Percentiles rank a stretch among this genome's conserved stretches.
These are phyloP conservation scores for Hypotaenidia philippensis DNA, from an alignment of 2,797 vertebrate genomes.

Conservation along the genomic window DNA sequence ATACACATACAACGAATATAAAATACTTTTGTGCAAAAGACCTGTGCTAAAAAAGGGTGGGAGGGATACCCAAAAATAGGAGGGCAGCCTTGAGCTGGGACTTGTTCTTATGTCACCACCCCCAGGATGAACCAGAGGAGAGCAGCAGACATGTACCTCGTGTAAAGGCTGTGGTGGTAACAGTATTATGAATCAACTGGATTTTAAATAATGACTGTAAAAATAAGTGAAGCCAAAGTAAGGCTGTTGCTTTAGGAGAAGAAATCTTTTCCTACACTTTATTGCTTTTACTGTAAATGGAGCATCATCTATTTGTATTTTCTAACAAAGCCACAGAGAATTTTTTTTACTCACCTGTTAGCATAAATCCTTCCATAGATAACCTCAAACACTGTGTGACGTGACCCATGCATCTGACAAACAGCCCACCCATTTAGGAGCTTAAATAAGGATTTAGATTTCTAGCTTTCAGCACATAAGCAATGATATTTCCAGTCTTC, in stretches of 20 bases:
- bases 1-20: neutral
- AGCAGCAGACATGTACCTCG: neutral
- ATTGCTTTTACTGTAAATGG: neutral
- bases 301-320: neutral
- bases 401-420: rapidly evolving
- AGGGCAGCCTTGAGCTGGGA: neutral
- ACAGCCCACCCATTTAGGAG: neutral
- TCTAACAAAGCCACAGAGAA: neutral
- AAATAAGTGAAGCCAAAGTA: neutral
- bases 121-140: neutral
- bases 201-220: neutral
- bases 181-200: rapidly evolving
- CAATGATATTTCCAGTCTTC: neutral
- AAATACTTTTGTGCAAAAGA: neutral
- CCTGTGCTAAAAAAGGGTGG: neutral
- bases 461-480: neutral
- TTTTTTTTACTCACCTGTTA: neutral
- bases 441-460: neutral
- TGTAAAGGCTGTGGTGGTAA: neutral
- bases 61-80: neutral
- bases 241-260: neutral
- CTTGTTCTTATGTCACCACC: neutral
- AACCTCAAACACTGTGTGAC: neutral
- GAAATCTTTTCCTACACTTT: neutral
- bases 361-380: neutral